Base-by-base conservation (phyloP, 2,888 invertebrate genomes). In the Willowsia nigromaculata region DNA sequence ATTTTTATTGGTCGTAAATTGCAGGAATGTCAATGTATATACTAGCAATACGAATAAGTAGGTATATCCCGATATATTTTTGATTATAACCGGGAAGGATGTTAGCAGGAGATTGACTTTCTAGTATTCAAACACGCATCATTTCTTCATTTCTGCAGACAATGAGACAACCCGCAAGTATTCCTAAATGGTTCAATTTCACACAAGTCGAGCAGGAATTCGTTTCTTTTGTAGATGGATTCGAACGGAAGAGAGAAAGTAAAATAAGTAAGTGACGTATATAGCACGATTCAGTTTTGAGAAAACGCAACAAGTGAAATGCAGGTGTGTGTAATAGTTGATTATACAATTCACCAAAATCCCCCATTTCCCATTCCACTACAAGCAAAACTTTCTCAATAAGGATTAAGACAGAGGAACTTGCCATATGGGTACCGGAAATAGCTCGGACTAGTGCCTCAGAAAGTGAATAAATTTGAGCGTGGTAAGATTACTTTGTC, bases 381-480 rank as follows among this genome's bases (percentile, higher is more conserved):
- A 62, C 15, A 33, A 25, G 15, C n/a, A 59, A 59, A 59, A 62
- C 15, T 62, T 62, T 62, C n/a, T 7, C 30, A 62, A 62, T 62
- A 62, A 62, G 33, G 62, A 62, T 62, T 33, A 62, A n/a, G 33
- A 62, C 4, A 30, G 3, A 33, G 13, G n/a, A 11, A 33, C 56
- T 62, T 62, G 33, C 62, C 62, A 62, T 62, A 62, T 62, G 62
- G 30, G 62, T 62, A 33, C 62, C 62, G 22, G 62, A 62, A 62
- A 62, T 30, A 13, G 33, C n/a, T 62, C 13, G 15, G 62, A 6
- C 33, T 3, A 33, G 33, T 62, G 15, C 15, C 25, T 53, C 11
- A 7, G n/a, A 0, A 62, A 62, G 33, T 62, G 33, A 62, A 18
- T 30, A n/a, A 33, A 33, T 33, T 62, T 33, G n/a, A n/a, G n/a